A percentile compares a stretch with the other conserved stretches of the same genome.
These are phyloP conservation scores for Plebejus argus DNA, from an alignment of 2,888 invertebrate genomes.

Conservation along the genomic window DNA sequence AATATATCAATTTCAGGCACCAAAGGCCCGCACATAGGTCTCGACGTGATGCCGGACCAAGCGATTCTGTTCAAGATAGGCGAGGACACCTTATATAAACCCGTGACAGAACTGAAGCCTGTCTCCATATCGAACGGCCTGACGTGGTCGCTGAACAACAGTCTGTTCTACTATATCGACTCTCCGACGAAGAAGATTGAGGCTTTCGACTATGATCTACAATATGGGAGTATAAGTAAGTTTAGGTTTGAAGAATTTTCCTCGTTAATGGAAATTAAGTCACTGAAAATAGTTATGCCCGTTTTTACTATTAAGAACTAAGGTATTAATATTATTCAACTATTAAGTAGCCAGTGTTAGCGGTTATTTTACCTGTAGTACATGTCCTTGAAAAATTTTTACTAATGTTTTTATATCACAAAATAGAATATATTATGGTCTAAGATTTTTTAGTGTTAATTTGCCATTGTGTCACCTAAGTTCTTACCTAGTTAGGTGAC, in stretches of 20 bases:
- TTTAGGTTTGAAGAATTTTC: not conserved
- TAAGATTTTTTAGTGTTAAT: too few relatives aligned
- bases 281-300: too few relatives aligned
- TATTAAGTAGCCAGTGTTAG: too few relatives aligned
- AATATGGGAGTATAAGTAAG: constrained; percentile 59
- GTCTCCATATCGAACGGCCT: constrained; percentile 88
- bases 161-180: constrained; percentile 87
- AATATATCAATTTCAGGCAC: constrained; percentile 67
- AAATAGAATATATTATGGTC: too few relatives aligned
- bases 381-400: too few relatives aligned
- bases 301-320: too few relatives aligned
- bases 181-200: constrained; percentile 83
- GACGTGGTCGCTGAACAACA: constrained; percentile 85
- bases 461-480: too few relatives aligned
- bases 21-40: constrained; percentile 79
- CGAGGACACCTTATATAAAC: constrained; percentile 51
- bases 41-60: constrained; percentile 71
- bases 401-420: too few relatives aligned
- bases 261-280: not conserved
- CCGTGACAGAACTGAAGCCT: constrained; percentile 55
- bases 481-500: too few relatives aligned
- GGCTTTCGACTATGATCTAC: constrained; percentile 84
- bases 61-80: constrained; percentile 80
- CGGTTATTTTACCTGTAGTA: too few relatives aligned
- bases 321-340: too few relatives aligned